A percentile compares a stretch with the other conserved stretches of the same genome.
Conservation (phyloP, 2,888 invertebrate genomes). For the Lochmaea capreae region DNA sequence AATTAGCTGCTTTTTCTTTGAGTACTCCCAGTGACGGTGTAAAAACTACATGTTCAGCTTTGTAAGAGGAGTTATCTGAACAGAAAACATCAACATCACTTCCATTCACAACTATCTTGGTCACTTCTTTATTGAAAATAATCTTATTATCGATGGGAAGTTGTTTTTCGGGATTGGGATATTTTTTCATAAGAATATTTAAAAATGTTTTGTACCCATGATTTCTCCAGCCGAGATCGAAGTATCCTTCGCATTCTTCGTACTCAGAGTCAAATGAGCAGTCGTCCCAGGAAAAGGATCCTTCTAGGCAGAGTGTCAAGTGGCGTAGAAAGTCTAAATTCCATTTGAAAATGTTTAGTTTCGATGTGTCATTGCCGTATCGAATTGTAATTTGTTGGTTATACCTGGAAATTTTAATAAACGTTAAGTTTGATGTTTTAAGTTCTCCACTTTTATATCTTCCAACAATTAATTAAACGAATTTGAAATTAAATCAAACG, state of each 20-base stretch:
- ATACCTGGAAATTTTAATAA: constrained; percentile 42
- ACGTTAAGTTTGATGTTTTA: too few relatives aligned
- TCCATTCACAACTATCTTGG: constrained; percentile 40
- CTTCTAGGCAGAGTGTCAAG: constrained; percentile 49
- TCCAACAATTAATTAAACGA: too few relatives aligned
- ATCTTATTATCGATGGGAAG: constrained; percentile 52
- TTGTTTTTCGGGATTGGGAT: constrained; percentile 44
- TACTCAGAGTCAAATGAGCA: constrained; percentile 76
- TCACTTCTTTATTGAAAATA: constrained; percentile 51
- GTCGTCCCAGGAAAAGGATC: constrained; percentile 73
- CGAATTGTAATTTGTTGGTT: constrained; percentile 41
- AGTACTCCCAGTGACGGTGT: constrained; percentile 63
- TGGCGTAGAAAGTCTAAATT: constrained; percentile 47
- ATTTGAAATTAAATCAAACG: neutral
- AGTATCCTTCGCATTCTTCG: constrained; percentile 76
- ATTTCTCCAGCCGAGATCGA: constrained; percentile 77
- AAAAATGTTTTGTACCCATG: constrained; percentile 75
- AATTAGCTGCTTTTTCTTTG: constrained; percentile 43
- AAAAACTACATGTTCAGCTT: constrained; percentile 72
- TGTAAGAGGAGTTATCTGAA: constrained; percentile 66
- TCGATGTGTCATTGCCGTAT: constrained; percentile 39
- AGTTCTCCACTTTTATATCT: too few relatives aligned
- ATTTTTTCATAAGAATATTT: constrained; percentile 69
- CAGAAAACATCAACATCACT: constrained; percentile 58
- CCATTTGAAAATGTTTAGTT: constrained; percentile 42